phyloP scores from a whole-genome alignment of 2,113 vertebrate genomes.

The Meleagris gallopavo region DNA sequence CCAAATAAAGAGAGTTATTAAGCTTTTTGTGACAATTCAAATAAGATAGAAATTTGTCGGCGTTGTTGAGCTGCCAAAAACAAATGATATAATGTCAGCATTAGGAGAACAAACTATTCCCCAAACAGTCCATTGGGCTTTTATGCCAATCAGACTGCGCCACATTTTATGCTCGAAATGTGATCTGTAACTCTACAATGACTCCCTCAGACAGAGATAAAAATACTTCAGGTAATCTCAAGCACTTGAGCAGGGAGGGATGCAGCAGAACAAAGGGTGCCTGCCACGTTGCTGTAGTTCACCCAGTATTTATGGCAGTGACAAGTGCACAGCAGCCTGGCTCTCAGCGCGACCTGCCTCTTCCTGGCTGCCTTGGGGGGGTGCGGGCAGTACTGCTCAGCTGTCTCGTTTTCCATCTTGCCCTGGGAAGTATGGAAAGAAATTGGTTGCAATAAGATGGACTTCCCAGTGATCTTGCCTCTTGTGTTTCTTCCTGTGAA shows the following conservation, averaged over 20 bases:
- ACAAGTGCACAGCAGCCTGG: fast-evolving
- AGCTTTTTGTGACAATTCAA: slow-evolving; percentile 47
- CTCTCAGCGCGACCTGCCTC: fast-evolving
- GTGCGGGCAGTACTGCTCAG: fast-evolving
- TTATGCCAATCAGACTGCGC: not conserved
- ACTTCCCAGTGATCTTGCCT: not conserved
- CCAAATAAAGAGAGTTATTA: slow-evolving; percentile 28
- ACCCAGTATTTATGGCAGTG: fast-evolving
- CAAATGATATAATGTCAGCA: slow-evolving; percentile 49
- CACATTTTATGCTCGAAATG: not conserved
- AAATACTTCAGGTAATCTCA: not conserved
- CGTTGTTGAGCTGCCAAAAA: slow-evolving; percentile 43
- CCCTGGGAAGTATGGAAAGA: not conserved
- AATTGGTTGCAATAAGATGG: not conserved
- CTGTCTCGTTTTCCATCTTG: not conserved
- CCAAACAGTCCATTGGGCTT: slow-evolving; percentile 2
- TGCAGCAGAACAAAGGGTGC: not conserved
- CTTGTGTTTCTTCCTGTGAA: not conserved
- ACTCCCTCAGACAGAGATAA: not conserved
- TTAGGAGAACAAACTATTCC: slow-evolving; percentile 49
- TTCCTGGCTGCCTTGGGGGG: not conserved
- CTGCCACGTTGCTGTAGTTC: fast-evolving
- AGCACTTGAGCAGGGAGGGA: fast-evolving
- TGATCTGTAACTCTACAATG: not conserved
- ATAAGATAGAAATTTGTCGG: slow-evolving; percentile 21